A percentile compares a stretch with the other conserved stretches of the same genome.
Conservation (phyloP, 2,888 invertebrate species). For the Melinopterus prodromus region DNA sequence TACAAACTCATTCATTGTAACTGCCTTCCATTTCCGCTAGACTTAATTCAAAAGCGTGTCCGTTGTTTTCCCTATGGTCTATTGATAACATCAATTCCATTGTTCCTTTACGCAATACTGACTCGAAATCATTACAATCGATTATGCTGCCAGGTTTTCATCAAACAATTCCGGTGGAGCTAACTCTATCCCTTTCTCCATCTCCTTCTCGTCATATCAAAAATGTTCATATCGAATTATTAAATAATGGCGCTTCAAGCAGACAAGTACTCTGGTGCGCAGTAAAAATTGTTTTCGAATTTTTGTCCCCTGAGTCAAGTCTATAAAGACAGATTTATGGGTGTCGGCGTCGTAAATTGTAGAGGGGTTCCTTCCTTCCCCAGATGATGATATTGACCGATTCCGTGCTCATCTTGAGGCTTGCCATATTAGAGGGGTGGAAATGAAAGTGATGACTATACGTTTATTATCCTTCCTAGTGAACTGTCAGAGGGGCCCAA, state of each 20-base stretch:
- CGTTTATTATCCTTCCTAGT: neutral
- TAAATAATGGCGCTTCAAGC: neutral
- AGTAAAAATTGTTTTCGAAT: neutral
- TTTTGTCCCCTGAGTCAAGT: neutral
- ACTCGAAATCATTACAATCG: neutral
- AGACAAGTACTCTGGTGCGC: neutral
- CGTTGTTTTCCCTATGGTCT: neutral
- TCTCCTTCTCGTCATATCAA: neutral
- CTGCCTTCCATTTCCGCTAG: neutral
- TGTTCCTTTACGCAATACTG: neutral
- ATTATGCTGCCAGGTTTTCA: neutral
- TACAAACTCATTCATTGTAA: neutral
- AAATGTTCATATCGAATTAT: neutral
- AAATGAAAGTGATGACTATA: conserved; percentile 4
- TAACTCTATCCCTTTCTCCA: too few species aligned
- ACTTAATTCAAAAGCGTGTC: neutral
- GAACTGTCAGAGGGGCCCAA: neutral
- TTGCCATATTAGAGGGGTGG: neutral
- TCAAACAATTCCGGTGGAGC: neutral
- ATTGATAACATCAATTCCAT: conserved; percentile 4
- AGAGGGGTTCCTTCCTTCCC: neutral
- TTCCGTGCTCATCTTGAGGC: neutral
- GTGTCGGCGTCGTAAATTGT: conserved; percentile 4
- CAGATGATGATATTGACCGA: neutral
- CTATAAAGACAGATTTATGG: neutral